phyloP scores from a whole-genome alignment of 2,888 invertebrate genomes.

The Pollenia griseotomentosa region DNA sequence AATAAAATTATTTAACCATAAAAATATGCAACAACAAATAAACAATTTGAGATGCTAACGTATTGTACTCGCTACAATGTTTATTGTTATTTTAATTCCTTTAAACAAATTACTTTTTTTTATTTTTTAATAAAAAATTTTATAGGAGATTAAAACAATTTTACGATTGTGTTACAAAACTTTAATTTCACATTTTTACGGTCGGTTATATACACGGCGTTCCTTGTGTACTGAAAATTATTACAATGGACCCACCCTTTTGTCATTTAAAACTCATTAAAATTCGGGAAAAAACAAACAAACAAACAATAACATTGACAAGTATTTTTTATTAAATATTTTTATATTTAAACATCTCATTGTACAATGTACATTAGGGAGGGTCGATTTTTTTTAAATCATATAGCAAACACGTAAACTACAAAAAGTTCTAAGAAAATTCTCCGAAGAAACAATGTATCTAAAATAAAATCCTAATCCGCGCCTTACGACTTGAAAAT shows the following conservation, averaged over 20 bases:
- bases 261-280: constrained; percentile 8
- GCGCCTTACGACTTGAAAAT: no score
- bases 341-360: constrained; percentile 40
- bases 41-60: no score
- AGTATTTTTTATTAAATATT: constrained; percentile 19
- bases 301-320: constrained; percentile 14
- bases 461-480: no score
- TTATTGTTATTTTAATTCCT: not conserved
- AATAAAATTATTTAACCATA: constrained; percentile 25
- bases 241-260: constrained; percentile 33
- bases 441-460: no score
- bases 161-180: constrained; percentile 3
- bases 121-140: not conserved
- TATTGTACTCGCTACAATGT: constrained; percentile 4
- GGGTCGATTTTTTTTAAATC: no score
- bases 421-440: no score
- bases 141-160: constrained; percentile 14
- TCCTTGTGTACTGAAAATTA: constrained; percentile 17
- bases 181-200: constrained; percentile 31
- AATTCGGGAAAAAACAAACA: not conserved
- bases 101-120: constrained; percentile 42
- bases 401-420: no score
- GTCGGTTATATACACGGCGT: constrained; percentile 47
- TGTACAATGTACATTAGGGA: constrained; percentile 22
- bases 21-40: not conserved